Evolutionary conservation across 2,888 invertebrate genomes (phyloP).

Genomic region (Acronicta alni): DNA sequence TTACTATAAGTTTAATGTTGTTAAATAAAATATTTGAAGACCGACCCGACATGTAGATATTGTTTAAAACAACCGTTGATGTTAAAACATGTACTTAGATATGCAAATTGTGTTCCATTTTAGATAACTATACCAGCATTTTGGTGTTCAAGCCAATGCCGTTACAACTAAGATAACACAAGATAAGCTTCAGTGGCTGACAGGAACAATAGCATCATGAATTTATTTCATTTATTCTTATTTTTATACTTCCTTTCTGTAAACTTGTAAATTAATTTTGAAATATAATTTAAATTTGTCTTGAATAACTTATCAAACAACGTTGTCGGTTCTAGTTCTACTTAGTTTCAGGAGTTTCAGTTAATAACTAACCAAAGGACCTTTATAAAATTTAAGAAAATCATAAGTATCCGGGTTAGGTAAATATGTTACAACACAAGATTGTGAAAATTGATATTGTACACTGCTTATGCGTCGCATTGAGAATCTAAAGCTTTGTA

Average conservation of each 20-base stretch:
- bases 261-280: too few species aligned
- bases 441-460: too few species aligned
- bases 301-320: not conserved
- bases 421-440: too few species aligned
- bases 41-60: not conserved
- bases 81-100: conserved; percentile 61
- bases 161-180: conserved; percentile 68
- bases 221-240: conserved; percentile 3
- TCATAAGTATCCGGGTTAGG: too few species aligned
- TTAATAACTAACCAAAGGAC: too few species aligned
- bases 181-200: conserved; percentile 64
- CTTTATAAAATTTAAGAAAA: too few species aligned
- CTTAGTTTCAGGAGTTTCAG: not conserved
- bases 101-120: conserved; percentile 81
- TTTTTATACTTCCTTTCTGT: not conserved
- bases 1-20: too few species aligned
- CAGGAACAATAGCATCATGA: conserved; percentile 26
- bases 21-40: too few species aligned
- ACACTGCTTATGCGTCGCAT: too few species aligned
- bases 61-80: conserved; percentile 30
- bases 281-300: too few species aligned
- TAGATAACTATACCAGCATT: conserved; percentile 76
- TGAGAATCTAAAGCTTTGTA: too few species aligned
- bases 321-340: not conserved
- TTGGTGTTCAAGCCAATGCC: conserved; percentile 65